These are phyloP conservation scores for Grallaria varia DNA, from an alignment of 2,113 vertebrate species.

Conservation along the genomic window DNA sequence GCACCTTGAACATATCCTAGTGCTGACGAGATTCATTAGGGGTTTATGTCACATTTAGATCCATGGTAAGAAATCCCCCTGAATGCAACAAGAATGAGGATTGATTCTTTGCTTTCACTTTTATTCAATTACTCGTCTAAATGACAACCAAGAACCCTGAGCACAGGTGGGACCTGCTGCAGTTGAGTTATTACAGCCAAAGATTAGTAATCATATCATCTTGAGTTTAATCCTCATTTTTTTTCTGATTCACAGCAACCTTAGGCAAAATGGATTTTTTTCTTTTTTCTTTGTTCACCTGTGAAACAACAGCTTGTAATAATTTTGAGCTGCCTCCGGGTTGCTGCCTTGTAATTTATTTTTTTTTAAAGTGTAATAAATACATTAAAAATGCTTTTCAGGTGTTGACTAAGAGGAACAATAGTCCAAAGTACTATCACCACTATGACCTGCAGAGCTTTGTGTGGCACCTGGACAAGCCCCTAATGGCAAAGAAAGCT, in stretches of 20 bases:
- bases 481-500: neutral
- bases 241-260: neutral
- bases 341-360: neutral
- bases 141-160: neutral
- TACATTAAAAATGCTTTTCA: neutral
- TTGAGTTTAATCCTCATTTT: conserved; percentile 33
- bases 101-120: conserved; percentile 12
- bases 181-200: conserved; percentile 19
- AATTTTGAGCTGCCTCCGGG: neutral
- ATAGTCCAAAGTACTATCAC: neutral
- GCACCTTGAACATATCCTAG: neutral
- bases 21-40: neutral
- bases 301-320: neutral
- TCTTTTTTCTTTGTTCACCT: neutral
- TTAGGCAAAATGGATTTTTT: neutral
- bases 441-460: neutral
- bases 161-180: neutral
- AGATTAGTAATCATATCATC: conserved; percentile 5
- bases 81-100: neutral
- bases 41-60: conserved; percentile 27
- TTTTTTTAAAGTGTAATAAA: neutral
- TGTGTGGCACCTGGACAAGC: neutral
- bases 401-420: neutral
- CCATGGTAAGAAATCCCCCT: neutral
- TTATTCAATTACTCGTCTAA: conserved; percentile 28